phyloP scores from a whole-genome alignment of 2,113 vertebrate species.

The Prolemur simus region DNA sequence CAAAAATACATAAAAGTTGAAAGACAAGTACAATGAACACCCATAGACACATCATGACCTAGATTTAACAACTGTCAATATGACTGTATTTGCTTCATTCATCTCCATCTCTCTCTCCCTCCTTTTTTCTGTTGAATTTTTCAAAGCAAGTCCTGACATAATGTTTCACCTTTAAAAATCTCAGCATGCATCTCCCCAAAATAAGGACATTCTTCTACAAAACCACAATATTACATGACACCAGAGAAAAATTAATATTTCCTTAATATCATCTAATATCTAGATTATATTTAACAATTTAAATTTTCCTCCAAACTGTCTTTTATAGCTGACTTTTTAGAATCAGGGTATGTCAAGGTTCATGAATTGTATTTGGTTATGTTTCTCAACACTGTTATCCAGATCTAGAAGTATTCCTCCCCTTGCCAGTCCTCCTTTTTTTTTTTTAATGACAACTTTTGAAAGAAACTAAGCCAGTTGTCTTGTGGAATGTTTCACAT shows the following conservation, averaged over 20 bases:
- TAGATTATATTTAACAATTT: not conserved
- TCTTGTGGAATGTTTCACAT: not conserved
- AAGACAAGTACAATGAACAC: not conserved
- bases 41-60: not conserved
- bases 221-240: not conserved
- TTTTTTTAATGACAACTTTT: not conserved
- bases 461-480: not conserved
- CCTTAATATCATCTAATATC: not conserved
- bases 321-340: not conserved
- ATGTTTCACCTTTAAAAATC: not conserved
- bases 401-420: not conserved
- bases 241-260: not conserved
- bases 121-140: not conserved
- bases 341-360: not conserved
- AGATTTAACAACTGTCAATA: not conserved
- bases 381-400: not conserved
- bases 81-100: not conserved
- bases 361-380: not conserved
- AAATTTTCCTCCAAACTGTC: not conserved
- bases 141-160: not conserved
- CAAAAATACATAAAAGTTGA: not conserved
- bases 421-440: not conserved
- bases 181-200: not conserved
- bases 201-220: not conserved
- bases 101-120: not conserved